phyloP scores from a whole-genome alignment of 2,113 vertebrate species.

The Equus przewalskii region DNA sequence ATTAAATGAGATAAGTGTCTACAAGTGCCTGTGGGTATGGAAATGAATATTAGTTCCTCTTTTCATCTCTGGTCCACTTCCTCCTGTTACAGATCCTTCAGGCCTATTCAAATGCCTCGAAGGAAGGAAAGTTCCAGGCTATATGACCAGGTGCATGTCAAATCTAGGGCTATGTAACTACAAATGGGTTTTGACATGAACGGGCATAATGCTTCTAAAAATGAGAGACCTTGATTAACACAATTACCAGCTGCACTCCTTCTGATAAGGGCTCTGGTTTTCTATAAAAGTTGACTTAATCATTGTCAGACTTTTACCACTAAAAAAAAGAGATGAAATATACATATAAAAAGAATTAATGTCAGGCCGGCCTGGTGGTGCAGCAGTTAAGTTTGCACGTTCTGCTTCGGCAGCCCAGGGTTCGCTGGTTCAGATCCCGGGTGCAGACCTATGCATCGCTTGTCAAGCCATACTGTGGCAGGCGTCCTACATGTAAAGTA shows the following conservation, averaged over 20 bases:
- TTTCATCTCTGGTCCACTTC: not conserved
- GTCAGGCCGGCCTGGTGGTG: too few species aligned
- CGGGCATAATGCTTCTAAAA: not conserved
- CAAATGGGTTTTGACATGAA: not conserved
- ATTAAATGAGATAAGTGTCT: not conserved
- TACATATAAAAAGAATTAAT: not conserved
- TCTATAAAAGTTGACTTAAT: constrained; percentile 23
- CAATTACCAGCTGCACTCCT: not conserved
- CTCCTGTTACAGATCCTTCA: not conserved
- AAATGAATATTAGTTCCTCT: not conserved
- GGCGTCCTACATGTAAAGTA: too few species aligned
- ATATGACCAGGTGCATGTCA: not conserved
- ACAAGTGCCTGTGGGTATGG: not conserved
- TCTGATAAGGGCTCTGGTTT: not conserved
- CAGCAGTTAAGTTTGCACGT: too few species aligned
- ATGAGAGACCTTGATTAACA: constrained; percentile 2
- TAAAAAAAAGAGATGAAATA: not conserved
- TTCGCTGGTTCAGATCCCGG: too few species aligned
- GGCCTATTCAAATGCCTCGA: not conserved
- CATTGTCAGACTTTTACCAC: not conserved
- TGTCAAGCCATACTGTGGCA: too few species aligned
- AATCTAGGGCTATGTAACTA: not conserved
- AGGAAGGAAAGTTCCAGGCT: not conserved
- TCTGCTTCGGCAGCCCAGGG: too few species aligned
- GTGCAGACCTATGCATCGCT: too few species aligned